Evolutionary conservation across 2,888 invertebrate species (phyloP).

Genomic region (Pherbina coryleti): DNA sequence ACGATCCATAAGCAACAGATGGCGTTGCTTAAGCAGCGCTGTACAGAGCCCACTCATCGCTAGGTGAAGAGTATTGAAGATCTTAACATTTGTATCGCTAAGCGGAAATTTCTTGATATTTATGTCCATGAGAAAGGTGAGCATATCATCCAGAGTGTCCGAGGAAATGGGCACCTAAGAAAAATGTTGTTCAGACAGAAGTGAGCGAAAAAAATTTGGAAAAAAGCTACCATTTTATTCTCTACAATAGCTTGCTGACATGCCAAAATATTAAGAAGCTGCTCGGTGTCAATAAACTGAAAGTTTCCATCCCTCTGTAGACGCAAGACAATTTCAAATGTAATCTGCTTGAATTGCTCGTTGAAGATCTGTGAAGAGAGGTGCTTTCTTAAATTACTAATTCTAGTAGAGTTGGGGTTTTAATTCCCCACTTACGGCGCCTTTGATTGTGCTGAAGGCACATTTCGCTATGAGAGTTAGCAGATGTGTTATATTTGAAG

Average conservation of each 20-base stretch:
- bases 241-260: conserved; percentile 59
- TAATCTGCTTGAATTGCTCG: conserved; percentile 65
- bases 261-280: conserved; percentile 55
- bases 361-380: conserved; percentile 62
- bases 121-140: conserved; percentile 61
- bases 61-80: conserved; percentile 56
- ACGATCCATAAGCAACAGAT: conserved; percentile 61
- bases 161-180: conserved; percentile 58
- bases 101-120: conserved; percentile 60
- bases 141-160: conserved; percentile 63
- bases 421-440: conserved; percentile 57
- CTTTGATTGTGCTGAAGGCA: conserved; percentile 62
- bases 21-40: conserved; percentile 58
- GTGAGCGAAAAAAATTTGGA: background rate
- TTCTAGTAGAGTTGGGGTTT: background rate
- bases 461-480: conserved; percentile 61
- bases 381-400: too few relatives aligned
- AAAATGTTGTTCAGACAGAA: background rate
- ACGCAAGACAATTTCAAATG: conserved; percentile 54
- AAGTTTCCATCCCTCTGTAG: conserved; percentile 50
- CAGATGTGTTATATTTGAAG: conserved; percentile 55
- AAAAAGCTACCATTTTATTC: conserved; percentile 57
- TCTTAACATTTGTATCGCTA: conserved; percentile 53
- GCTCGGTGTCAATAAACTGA: conserved; percentile 47
- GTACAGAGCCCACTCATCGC: conserved; percentile 58